Conservation (phyloP, 2,797 vertebrate species). For the Crypturellus tataupa region DNA sequence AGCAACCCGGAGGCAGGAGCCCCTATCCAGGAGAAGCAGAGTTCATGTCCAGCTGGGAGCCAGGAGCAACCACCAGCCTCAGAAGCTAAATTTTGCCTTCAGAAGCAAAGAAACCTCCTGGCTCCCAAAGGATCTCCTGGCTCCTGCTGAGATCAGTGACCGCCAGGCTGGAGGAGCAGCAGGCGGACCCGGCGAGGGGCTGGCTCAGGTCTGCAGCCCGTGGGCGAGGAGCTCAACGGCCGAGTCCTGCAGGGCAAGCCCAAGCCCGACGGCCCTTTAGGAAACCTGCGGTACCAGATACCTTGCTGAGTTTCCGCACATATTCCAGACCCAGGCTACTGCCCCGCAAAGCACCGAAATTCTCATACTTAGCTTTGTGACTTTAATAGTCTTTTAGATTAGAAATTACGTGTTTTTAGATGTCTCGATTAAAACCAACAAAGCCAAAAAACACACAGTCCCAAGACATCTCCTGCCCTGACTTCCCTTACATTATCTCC, state of each 20-base stretch:
- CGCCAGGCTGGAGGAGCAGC: constrained; percentile 1
- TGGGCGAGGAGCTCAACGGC: background rate
- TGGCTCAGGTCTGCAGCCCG: background rate
- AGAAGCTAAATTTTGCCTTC: background rate
- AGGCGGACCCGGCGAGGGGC: background rate
- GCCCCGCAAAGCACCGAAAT: background rate
- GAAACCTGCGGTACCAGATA: background rate
- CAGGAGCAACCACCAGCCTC: background rate
- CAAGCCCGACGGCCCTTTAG: background rate
- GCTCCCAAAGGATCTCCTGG: background rate
- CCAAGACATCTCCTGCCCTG: background rate
- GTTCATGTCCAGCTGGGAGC: background rate
- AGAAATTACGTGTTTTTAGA: background rate
- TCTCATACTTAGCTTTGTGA: background rate
- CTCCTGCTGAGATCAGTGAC: constrained; percentile 28
- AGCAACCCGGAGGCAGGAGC: background rate
- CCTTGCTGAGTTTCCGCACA: constrained; percentile 21
- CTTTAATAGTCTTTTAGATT: background rate
- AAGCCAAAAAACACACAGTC: background rate
- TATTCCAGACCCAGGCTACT: background rate
- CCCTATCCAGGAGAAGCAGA: background rate
- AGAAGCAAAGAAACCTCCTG: background rate
- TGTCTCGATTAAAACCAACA: background rate
- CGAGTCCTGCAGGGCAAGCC: background rate
- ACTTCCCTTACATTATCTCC: accelerated